phyloP scores from a whole-genome alignment of 1,140 invertebrate genomes.

The Zophobas atratus region DNA sequence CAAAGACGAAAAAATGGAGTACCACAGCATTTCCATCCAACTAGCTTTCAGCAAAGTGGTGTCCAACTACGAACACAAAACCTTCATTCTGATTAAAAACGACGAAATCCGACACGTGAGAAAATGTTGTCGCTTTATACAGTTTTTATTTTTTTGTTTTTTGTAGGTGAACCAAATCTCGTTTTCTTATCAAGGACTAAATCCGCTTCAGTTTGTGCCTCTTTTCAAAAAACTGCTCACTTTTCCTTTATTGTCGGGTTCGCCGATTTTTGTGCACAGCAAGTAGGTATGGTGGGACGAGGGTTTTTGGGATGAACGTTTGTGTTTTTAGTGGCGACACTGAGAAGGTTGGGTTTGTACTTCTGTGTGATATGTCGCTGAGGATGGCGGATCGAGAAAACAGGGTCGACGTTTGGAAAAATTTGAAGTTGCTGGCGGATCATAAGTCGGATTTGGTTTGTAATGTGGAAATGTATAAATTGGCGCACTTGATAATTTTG shows the following conservation, averaged over 20 bases:
- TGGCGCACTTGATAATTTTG: conserved; percentile 62
- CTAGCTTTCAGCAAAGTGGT: conserved; percentile 68
- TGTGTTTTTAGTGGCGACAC: conserved; percentile 77
- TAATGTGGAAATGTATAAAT: conserved; percentile 64
- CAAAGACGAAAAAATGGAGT: conserved; percentile 66
- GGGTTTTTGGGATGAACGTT: neutral
- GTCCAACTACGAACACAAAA: conserved; percentile 71
- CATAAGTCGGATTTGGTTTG: conserved; percentile 89
- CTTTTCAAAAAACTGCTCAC: conserved; percentile 65
- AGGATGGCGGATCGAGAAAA: conserved; percentile 76
- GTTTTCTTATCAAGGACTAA: conserved; percentile 77
- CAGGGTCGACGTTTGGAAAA: conserved; percentile 88
- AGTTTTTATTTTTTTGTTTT: conserved; percentile 53
- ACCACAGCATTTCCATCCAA: conserved; percentile 66
- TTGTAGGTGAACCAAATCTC: conserved; percentile 69
- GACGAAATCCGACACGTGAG: conserved; percentile 69
- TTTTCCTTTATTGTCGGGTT: conserved; percentile 1
- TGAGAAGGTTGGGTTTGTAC: conserved; percentile 87
- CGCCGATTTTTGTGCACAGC: conserved; percentile 44
- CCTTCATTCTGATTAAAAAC: conserved; percentile 70
- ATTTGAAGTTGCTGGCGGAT: conserved; percentile 84
- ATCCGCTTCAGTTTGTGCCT: conserved; percentile 68
- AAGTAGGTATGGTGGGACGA: conserved; percentile 63
- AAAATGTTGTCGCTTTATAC: neutral
- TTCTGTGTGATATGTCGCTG: conserved; percentile 85